Conservation (phyloP, 2,797 vertebrate genomes). For the Remorina albescens region DNA sequence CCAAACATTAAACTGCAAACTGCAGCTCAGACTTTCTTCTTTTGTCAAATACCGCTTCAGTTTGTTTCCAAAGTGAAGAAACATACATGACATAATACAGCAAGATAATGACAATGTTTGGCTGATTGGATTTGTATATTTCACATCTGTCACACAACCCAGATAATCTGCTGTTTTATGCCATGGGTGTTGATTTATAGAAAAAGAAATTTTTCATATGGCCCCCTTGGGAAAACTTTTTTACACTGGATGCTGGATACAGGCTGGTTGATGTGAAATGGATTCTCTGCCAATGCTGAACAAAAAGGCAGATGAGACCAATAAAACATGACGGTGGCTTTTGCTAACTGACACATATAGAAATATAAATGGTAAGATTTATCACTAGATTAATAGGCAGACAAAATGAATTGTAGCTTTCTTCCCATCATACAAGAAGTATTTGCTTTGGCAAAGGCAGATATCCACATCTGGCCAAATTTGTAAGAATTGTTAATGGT, state of each 20-base stretch:
- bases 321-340: neutral
- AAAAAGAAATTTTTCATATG: no score
- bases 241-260: neutral
- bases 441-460: neutral
- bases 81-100: slow-evolving; percentile 22
- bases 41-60: slow-evolving; percentile 25
- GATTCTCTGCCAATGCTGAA: neutral
- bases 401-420: neutral
- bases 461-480: slow-evolving; percentile 13
- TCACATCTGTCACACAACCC: slow-evolving; percentile 17
- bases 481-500: slow-evolving; percentile 20
- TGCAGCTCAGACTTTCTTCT: slow-evolving; percentile 47
- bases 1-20: slow-evolving; percentile 57
- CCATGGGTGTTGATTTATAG: slow-evolving; percentile 1
- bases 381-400: neutral
- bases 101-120: slow-evolving; percentile 9
- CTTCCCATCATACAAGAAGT: neutral
- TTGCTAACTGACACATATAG: neutral
- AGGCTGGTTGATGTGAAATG: neutral
- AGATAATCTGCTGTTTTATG: slow-evolving; percentile 13
- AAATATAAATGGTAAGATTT: neutral
- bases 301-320: neutral
- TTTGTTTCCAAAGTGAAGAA: neutral
- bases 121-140: slow-evolving; percentile 23
- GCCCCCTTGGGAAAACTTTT: neutral